phyloP scores from a whole-genome alignment of 2,888 invertebrate species.

The Ypsolopha sequella region DNA sequence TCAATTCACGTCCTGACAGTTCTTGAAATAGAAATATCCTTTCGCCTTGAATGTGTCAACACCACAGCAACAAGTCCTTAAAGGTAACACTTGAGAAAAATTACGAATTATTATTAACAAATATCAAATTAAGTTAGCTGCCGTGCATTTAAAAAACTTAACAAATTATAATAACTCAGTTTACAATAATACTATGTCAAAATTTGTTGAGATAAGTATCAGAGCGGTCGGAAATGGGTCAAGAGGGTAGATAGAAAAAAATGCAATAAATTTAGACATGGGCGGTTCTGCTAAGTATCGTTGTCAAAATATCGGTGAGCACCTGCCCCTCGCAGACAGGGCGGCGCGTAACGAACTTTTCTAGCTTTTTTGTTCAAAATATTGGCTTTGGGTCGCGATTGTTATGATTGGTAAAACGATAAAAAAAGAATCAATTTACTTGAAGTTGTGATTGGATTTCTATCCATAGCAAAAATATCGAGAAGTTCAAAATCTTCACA shows the following conservation, averaged over 20 bases:
- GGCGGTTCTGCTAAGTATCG: constrained; percentile 64
- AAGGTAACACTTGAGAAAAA: too few relatives aligned
- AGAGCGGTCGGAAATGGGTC: constrained; percentile 38
- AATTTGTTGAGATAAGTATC: constrained; percentile 38
- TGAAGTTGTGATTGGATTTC: too few relatives aligned
- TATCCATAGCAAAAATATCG: too few relatives aligned
- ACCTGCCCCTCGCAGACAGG: constrained; percentile 55
- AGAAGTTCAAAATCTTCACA: too few relatives aligned
- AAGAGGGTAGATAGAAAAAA: constrained; percentile 42
- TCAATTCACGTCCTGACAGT: background rate
- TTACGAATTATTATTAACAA: too few relatives aligned
- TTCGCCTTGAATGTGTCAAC: too few relatives aligned
- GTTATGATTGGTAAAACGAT: too few relatives aligned
- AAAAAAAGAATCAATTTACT: too few relatives aligned
- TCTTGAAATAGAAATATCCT: too few relatives aligned
- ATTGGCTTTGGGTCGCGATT: too few relatives aligned
- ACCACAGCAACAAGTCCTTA: too few relatives aligned
- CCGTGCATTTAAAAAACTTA: background rate
- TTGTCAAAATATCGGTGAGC: constrained; percentile 65
- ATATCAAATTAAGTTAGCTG: background rate
- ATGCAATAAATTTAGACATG: constrained; percentile 47
- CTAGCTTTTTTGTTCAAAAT: background rate
- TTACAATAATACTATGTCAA: constrained; percentile 34
- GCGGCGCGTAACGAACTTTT: constrained; percentile 49
- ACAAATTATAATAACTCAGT: constrained; percentile 17